Conservation (phyloP, 2,888 invertebrate species). For the Cerceris rybyensis region DNA sequence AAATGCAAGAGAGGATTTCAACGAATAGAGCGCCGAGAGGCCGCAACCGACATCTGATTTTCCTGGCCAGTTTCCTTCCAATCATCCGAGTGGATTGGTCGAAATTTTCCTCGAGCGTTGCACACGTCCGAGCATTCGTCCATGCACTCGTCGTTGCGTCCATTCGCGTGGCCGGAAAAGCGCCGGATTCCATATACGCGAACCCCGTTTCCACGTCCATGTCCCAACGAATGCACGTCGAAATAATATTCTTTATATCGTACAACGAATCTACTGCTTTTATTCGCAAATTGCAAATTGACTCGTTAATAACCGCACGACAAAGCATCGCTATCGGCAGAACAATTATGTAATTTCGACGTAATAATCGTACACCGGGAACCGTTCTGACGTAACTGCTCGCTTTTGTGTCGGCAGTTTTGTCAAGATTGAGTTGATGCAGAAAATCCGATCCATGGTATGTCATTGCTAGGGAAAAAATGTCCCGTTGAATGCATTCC, state of each 20-base stretch:
- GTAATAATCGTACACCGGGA: constrained; percentile 4
- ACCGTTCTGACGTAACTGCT: too few species aligned
- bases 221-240: constrained; percentile 20
- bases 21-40: constrained; percentile 49
- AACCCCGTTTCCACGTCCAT: constrained; percentile 11
- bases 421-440: too few species aligned
- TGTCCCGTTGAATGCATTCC: too few species aligned
- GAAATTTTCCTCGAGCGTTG: constrained; percentile 58
- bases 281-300: constrained; percentile 30
- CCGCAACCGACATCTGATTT: constrained; percentile 65
- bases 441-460: too few species aligned
- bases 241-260: constrained; percentile 57
- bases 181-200: neutral
- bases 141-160: constrained; percentile 23
- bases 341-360: constrained; percentile 29
- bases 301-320: constrained; percentile 30
- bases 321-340: neutral
- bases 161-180: constrained; percentile 27
- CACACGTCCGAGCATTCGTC: constrained; percentile 34
- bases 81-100: constrained; percentile 69
- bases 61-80: constrained; percentile 70
- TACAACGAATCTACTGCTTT: constrained; percentile 8
- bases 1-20: constrained; percentile 49
- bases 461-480: too few species aligned
- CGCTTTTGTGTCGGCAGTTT: too few species aligned